Base-by-base conservation (phyloP, 2,888 invertebrate genomes). In the Meteorus colon region DNA sequence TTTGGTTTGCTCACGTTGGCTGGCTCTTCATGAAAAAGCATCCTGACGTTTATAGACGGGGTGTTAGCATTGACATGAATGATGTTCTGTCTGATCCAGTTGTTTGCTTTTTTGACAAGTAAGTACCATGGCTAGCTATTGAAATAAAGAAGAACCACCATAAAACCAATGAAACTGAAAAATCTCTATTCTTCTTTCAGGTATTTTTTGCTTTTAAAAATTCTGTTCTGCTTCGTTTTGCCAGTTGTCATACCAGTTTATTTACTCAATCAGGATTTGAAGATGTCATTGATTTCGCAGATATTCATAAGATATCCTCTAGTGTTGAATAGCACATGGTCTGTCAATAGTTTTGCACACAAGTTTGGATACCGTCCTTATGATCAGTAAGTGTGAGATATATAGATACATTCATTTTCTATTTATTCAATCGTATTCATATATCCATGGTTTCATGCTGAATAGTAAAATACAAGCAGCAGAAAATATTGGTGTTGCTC, bases 21-120 rank as follows among this genome's bases (percentile, higher is more conserved):
- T 98, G 98, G 98, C 91, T 98, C 29, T 94, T 96, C 94, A 93
- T 95, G 93, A 93, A 93, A 83, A 97, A 98, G 88, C 97, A 97
- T 88, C 96, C 96, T 0, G 95, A 95, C 77, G 96, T 98, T 1
- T 89, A 94, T 60, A 91, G 90, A 29, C 94, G 94, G 83, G 97
- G 97, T 37, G 91, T 91, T 71, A 92, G 93, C 82, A 90, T 97
- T 12, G 96, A 97, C 86, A 93, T 96, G 92, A 93, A 92, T 48
- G 98, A 98, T 87, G 92, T 98, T 29, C 80, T 91, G 34, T 91
- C 91, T 29, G 97, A 98, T 90, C 95, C 96, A 0, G 92, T 97
- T 0, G 91, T 96, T 1, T 90, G 90, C 51, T 95, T 96, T 85
- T 96, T 96, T 88, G 92, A 94, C 78, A 95, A 94, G 93, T 94